A percentile compares a stretch with the other conserved stretches of the same genome.
Evolutionary conservation across 2,888 invertebrate species (phyloP).

Genomic region (Theristus sp.): DNA sequence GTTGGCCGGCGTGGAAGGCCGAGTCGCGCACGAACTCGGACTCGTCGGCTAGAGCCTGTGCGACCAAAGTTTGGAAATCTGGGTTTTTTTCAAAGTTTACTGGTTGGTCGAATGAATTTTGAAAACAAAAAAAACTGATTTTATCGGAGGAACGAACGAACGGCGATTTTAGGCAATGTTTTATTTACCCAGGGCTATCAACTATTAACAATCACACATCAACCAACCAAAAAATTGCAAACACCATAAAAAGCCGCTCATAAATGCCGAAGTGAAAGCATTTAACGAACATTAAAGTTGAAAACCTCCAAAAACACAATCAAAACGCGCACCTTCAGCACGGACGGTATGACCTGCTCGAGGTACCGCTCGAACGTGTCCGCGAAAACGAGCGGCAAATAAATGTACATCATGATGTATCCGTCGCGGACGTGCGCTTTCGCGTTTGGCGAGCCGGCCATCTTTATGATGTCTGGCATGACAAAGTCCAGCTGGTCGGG

Average conservation of each 20-base stretch:
- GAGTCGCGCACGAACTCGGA: slow-evolving; percentile 96
- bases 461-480: slow-evolving; percentile 50
- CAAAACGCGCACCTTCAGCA: slow-evolving; percentile 51
- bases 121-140: too few relatives aligned
- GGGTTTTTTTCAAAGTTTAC: too few relatives aligned
- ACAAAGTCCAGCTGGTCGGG: slow-evolving; percentile 80
- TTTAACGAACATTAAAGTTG: neutral
- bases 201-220: too few relatives aligned
- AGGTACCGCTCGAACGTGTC: slow-evolving; percentile 86
- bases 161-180: too few relatives aligned
- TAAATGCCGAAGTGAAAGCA: too few relatives aligned
- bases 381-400: slow-evolving; percentile 90
- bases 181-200: too few relatives aligned
- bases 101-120: too few relatives aligned
- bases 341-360: slow-evolving; percentile 86
- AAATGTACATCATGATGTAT: slow-evolving; percentile 99
- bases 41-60: slow-evolving; percentile 81
- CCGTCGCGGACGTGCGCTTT: slow-evolving; percentile 69
- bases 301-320: slow-evolving; percentile 1
- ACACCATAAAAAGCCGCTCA: too few relatives aligned
- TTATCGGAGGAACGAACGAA: too few relatives aligned
- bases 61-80: too few relatives aligned
- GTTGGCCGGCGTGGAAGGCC: slow-evolving; percentile 80
- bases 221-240: too few relatives aligned
- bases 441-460: slow-evolving; percentile 27